Evolutionary conservation across 2,113 vertebrate species (phyloP).

Genomic region (Lagopus leucura): DNA sequence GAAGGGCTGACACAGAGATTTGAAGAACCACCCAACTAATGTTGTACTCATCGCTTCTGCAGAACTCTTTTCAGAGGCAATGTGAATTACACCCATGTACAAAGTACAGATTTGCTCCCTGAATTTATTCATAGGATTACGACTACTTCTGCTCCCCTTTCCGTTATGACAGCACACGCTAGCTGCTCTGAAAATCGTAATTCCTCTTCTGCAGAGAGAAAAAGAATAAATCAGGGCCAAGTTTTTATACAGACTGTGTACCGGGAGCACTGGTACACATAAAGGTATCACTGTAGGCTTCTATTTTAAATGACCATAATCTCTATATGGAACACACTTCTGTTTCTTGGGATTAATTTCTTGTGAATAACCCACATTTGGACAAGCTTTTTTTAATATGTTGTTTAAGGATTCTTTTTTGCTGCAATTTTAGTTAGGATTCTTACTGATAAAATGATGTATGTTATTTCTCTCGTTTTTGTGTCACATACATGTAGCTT

Average conservation of each 20-base stretch:
- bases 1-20: not conserved
- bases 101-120: not conserved
- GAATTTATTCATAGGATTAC: not conserved
- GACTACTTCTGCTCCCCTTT: not conserved
- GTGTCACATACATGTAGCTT: not conserved
- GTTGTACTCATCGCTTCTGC: not conserved
- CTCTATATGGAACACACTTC: not conserved
- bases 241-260: not conserved
- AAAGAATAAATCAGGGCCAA: not conserved
- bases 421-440: not conserved
- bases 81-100: not conserved
- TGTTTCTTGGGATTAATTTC: not conserved
- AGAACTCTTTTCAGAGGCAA: not conserved
- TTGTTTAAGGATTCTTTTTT: not conserved
- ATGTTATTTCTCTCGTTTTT: not conserved
- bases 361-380: not conserved
- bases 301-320: not conserved
- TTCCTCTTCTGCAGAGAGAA: not conserved
- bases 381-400: not conserved
- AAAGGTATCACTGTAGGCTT: not conserved
- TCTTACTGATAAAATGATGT: not conserved
- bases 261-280: not conserved
- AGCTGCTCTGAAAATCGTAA: not conserved
- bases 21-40: not conserved
- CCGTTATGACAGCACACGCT: not conserved